These are phyloP conservation scores for Drosophila novamexicana DNA, from an alignment of 1,140 invertebrate genomes.

Conservation along the genomic window DNA sequence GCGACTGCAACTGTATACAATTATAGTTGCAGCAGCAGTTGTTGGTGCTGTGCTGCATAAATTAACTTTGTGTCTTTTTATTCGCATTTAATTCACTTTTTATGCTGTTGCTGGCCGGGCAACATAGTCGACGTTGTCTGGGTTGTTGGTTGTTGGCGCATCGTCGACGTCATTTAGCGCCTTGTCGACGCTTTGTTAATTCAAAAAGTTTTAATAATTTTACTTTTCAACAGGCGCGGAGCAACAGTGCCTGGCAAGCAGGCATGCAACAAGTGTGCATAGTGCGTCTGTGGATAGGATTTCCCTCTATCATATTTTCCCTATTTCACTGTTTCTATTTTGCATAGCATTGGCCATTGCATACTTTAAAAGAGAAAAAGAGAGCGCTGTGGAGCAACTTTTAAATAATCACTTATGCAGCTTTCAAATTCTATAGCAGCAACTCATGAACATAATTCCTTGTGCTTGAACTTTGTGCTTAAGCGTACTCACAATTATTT, in stretches of 20 bases:
- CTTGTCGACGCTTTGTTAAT: conserved; percentile 63
- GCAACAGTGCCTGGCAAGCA: conserved; percentile 29
- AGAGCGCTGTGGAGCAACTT: background rate
- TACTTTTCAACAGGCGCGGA: conserved; percentile 54
- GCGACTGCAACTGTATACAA: conserved; percentile 3
- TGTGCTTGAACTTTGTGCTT: background rate
- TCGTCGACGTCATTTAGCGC: conserved; percentile 63
- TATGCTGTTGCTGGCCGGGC: conserved; percentile 37
- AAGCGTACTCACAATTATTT: background rate
- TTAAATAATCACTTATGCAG: conserved; percentile 10
- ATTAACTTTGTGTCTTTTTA: conserved; percentile 72
- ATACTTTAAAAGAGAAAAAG: background rate
- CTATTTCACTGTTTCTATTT: conserved; percentile 7
- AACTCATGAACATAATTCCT: background rate
- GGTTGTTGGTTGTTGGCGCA: background rate
- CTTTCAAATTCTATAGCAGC: conserved; percentile 5
- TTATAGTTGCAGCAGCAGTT: conserved; percentile 23
- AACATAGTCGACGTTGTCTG: conserved; percentile 11
- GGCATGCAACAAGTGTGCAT: conserved; percentile 57
- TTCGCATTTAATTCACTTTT: conserved; percentile 67
- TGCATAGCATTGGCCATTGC: conserved; percentile 43
- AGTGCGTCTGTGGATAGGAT: background rate
- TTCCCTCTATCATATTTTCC: conserved; percentile 11
- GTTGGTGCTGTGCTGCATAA: conserved; percentile 57
- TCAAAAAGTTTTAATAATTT: conserved; percentile 77